Conservation (phyloP, 2,888 invertebrate genomes). For the Lagria hirta region DNA sequence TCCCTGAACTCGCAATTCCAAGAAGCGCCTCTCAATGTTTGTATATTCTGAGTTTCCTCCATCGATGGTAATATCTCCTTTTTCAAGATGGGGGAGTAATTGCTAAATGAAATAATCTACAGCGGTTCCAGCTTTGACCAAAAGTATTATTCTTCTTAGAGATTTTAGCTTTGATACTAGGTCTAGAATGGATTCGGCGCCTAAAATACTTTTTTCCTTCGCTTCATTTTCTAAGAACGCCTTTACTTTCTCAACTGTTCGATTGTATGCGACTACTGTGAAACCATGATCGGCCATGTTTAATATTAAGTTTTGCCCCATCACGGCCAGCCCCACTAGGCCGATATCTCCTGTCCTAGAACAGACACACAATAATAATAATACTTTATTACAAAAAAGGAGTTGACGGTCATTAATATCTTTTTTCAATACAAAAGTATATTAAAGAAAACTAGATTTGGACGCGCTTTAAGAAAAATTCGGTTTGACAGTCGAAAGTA, state of each 20-base stretch:
- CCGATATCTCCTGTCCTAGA: conserved; percentile 82
- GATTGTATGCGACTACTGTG: conserved; percentile 90
- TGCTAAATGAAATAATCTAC: conserved; percentile 94
- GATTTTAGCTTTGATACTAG: conserved; percentile 89
- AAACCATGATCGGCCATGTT: conserved; percentile 99
- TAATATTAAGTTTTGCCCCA: conserved; percentile 98
- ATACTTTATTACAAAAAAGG: too few species aligned
- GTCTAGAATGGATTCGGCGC: conserved; percentile 89
- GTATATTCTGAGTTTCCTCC: conserved; percentile 98
- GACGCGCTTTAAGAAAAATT: too few species aligned
- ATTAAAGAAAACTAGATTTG: too few species aligned
- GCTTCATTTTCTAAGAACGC: conserved; percentile 93
- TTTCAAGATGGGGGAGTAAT: conserved; percentile 76
- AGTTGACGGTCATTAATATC: too few species aligned
- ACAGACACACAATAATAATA: too few species aligned
- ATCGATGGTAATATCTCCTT: conserved; percentile 97
- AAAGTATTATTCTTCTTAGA: conserved; percentile 89
- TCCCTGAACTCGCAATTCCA: conserved; percentile 73
- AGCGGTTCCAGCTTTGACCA: conserved; percentile 93
- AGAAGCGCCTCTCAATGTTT: conserved; percentile 85
- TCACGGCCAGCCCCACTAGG: conserved; percentile 96
- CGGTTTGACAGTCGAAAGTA: too few species aligned
- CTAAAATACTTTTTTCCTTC: conserved; percentile 94
- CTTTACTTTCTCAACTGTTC: conserved; percentile 93
- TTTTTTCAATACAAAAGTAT: too few species aligned